These are phyloP conservation scores for Takifugu rubripes DNA, from an alignment of 2,797 vertebrate genomes.

Conservation along the genomic window DNA sequence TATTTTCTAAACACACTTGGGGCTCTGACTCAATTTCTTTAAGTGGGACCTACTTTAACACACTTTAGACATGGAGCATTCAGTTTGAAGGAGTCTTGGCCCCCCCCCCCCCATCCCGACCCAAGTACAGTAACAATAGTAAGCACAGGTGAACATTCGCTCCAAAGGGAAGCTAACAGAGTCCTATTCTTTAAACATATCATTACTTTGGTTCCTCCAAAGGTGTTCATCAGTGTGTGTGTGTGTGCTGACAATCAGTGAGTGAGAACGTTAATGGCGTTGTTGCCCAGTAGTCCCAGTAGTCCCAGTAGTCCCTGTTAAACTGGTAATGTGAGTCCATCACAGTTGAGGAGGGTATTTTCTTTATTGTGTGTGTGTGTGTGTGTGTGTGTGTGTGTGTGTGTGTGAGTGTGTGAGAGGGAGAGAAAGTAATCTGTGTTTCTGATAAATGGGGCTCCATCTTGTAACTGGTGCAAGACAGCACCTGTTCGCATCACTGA, in stretches of 20 bases:
- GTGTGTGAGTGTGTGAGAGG: neutral
- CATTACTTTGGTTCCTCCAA: slow-evolving; percentile 39
- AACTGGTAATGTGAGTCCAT: too few species aligned
- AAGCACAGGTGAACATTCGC: neutral
- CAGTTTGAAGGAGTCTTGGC: too few species aligned
- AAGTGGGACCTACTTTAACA: too few species aligned
- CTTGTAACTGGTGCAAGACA: too few species aligned
- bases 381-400: neutral
- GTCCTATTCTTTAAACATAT: slow-evolving; percentile 35
- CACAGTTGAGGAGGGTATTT: neutral
- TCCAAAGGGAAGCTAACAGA: slow-evolving; percentile 5
- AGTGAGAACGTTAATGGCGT: slow-evolving; percentile 17
- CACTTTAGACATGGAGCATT: too few species aligned
- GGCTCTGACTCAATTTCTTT: neutral
- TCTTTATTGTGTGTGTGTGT: slow-evolving; percentile 2
- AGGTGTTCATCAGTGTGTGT: slow-evolving; percentile 39
- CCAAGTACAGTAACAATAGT: too few species aligned
- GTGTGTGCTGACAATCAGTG: slow-evolving; percentile 69
- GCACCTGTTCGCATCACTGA: too few species aligned
- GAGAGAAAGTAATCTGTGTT: slow-evolving; percentile 4
- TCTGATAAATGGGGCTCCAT: neutral
- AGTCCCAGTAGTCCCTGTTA: slow-evolving; percentile 18
- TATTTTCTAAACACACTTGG: neutral
- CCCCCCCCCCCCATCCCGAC: too few species aligned
- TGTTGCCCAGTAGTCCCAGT: slow-evolving; percentile 5